These are phyloP conservation scores for Salpingus planirostris DNA, from an alignment of 2,888 invertebrate genomes.

Conservation along the genomic window DNA sequence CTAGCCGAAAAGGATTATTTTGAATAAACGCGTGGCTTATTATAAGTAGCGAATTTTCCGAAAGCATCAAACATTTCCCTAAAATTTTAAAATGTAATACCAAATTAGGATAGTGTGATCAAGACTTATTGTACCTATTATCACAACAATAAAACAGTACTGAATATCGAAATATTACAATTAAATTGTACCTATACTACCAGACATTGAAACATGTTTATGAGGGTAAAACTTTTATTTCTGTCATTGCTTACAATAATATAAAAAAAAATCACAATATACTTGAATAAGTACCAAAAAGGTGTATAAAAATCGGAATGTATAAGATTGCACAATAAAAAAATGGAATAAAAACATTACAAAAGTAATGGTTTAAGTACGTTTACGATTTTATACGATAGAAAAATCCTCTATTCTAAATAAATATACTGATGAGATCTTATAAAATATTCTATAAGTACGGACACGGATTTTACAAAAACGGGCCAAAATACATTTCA, in stretches of 20 bases:
- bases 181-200: no score
- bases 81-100: no score
- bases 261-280: slow-evolving; percentile 25
- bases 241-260: slow-evolving; percentile 9
- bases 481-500: slow-evolving; percentile 16
- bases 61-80: no score
- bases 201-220: no score
- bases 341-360: slow-evolving; percentile 8
- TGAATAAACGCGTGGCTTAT: no score
- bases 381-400: slow-evolving; percentile 15
- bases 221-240: no score
- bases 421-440: slow-evolving; percentile 25
- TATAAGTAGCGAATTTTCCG: no score
- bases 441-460: not conserved
- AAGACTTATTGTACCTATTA: no score
- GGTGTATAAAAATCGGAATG: slow-evolving; percentile 24
- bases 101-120: no score
- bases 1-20: no score
- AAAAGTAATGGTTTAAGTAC: slow-evolving; percentile 20
- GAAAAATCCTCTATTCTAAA: slow-evolving; percentile 20
- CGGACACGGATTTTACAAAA: not conserved
- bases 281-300: slow-evolving; percentile 21
- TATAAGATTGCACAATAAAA: slow-evolving; percentile 26
- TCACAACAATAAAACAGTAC: no score
- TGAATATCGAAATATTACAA: no score